Base-by-base conservation (phyloP, 2,888 invertebrate species). In the Melinaea marsaeus region DNA sequence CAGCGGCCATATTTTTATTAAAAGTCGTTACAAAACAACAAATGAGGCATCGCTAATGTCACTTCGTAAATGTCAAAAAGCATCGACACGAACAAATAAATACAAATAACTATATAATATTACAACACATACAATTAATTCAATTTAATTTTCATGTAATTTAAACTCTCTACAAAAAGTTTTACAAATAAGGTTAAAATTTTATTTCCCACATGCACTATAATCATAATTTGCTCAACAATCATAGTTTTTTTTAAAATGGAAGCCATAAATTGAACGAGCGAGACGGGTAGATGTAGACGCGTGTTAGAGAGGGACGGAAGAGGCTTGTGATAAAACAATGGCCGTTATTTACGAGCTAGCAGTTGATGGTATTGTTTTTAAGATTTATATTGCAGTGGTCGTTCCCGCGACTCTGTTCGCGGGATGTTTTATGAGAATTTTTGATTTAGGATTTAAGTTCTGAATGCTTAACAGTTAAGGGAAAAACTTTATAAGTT, bases 261-360 rank as follows among this genome's bases (percentile, higher is more conserved):
- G 65, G 67, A 64, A 67, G 64, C 64, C 55, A 58, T 64, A 67
- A 63, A 67, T 67, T n/a, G 34, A 42, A 42, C 5, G 46, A 60
- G 46, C 42, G 61, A 54, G 64, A 65, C n/a, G 45, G 58, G 34
- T 45, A 58, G 6, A 58, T 4, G 13, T 9, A 2, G 22, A 2
- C 13, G 32, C 11, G 42, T 5, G 66, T 55, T 55, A 7, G 58
- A 68, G 32, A 54, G 64, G 55, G 68, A 65, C n/a, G 55, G 55
- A 58, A 7, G 62, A 54, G 58, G 61, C 62, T 64, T 69, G 67
- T 65, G 63, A 61, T 65, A 54, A 60, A 58, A 70, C 68, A 70
- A 70, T 70, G 68, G 68, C 32, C n/a, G 34, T 55, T 65, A 69
- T 69, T 69, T 69, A 63, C 66, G 68, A 63, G 62, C 63, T 68